Base-by-base conservation (phyloP, 2,797 vertebrate genomes). In the Sebastes diaconus region DNA sequence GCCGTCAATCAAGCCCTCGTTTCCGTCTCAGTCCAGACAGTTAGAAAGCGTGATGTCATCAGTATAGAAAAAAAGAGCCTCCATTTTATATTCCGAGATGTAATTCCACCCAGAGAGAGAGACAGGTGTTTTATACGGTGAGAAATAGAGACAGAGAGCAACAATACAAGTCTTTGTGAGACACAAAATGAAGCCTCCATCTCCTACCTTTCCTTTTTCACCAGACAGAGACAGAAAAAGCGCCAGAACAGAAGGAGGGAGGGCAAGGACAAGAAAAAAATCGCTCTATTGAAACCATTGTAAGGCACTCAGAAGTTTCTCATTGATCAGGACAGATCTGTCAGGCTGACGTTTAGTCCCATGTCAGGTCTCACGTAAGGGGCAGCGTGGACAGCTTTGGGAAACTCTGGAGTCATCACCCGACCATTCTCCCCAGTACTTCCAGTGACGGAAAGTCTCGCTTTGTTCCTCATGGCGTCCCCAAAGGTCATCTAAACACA, bases 241-340 rank as follows among this genome's bases (percentile, higher is more conserved):
- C 24, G 39, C 75, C 8, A 50, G 68, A 86, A 90, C 81, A 82
- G 67, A 88, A 81, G 22, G 42, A 77, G 59, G 72, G 61, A 84
- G 70, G 67, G 34, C 46, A 65, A 63, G 65, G 52, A 76, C 71
- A 63, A 65, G 39, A 61, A 75, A 73, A 57, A 67, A 59, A 78
- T 46, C 80, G 22, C 91, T 94, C 91, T 90, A 85, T 91, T 91
- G 90, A 95, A 98, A 98, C 97, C 97, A 97, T 96, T 97, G 96
- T 99, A 99, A 99, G 99, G 99, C 99, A 99, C 99, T 99, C 97
- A 96, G 96, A 97, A 97, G 97, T 97, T 97, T 97, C 96, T 97
- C 96, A 96, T 96, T 95, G 96, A 98, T 98, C 98, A 99, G 94
- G 97, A 99, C 95, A 98, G 96, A 97, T 98, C 98, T 95, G 98